A percentile compares a stretch with the other conserved stretches of the same genome.
Evolutionary conservation across 2,113 vertebrate genomes (phyloP).

Genomic region (Mastomys coucha): DNA sequence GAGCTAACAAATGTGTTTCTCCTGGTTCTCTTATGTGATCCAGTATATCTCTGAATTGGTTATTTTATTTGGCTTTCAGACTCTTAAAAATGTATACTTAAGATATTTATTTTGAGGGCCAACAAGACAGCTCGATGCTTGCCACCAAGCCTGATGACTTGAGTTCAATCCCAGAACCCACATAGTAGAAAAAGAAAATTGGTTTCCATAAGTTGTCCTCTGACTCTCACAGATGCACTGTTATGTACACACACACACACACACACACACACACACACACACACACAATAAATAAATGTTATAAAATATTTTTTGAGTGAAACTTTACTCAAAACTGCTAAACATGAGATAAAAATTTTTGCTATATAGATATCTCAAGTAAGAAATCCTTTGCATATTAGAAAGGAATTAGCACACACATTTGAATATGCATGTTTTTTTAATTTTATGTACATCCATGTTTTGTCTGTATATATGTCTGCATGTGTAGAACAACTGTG

Average conservation of each 20-base stretch:
- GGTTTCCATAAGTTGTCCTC: background rate
- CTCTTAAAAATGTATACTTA: slow-evolving; percentile 9
- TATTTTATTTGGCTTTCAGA: background rate
- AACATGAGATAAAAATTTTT: slow-evolving; percentile 1
- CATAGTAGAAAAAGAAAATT: background rate
- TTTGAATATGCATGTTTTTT: background rate
- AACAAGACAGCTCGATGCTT: background rate
- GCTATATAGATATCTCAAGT: background rate
- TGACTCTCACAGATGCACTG: background rate
- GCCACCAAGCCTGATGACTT: background rate
- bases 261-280: background rate
- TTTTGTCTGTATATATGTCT: background rate
- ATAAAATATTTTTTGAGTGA: slow-evolving; percentile 13
- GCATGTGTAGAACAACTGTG: background rate
- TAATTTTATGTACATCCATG: background rate
- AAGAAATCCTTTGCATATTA: slow-evolving; percentile 40
- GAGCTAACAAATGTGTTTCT: background rate
- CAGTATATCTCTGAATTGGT: background rate
- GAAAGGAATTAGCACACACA: background rate
- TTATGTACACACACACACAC: background rate
- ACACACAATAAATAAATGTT: background rate
- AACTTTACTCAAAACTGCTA: slow-evolving; percentile 44
- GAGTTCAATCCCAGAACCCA: background rate
- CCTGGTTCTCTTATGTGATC: background rate
- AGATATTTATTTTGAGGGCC: background rate